Evolutionary conservation across 1,140 invertebrate species (phyloP), one percentile per base, ranked within the genome.

Genomic region (Macrostomum lignano): DNA sequence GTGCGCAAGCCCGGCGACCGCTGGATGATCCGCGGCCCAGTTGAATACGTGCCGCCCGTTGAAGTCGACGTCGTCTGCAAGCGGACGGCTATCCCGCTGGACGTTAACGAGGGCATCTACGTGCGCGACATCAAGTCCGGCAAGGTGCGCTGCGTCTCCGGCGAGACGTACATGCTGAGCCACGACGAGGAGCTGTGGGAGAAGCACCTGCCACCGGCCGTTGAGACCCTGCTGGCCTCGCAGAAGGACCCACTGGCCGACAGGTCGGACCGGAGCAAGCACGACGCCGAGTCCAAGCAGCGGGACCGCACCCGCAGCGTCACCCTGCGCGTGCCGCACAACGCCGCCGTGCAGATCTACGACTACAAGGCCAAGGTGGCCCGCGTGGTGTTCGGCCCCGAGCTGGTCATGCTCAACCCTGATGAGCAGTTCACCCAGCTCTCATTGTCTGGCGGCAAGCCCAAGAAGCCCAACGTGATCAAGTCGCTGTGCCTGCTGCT

Each of bases 31-130:
- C 39, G 52, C 11, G 62, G 62, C 14, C 60, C 62, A 5, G 42
- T 42, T 24, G 62, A 65, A 38, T 65, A 63, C 44, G 58, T 64
- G 7, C 62, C 62, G 20, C 52, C 58, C 14, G 57, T 58, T 11
- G 55, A 64, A 42, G 60, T 65, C 3, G 60, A 64, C 39, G 58
- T 65, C 15, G 42, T 63, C 2, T 47, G 48, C 24, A 51, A 58
- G 36, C 39, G 56, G 36, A 42, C 48, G 30, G 55, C 62, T 14
- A 63, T 65, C 23, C 58, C 62, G 29, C 41, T 65, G 28, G 61
- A 64, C 46, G 59, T 61, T 33, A 65, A 62, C 44, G 62, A 65
- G 46, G 62, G 62, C 25, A 63, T 65, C 35, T 65, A 65, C 45
- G 59, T 65, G 29, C 36, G 62, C 21, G 56, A 65, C 42, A 51